These are phyloP conservation scores for Polydesmus complanatus DNA, from an alignment of 2,888 invertebrate species.

Conservation along the genomic window DNA sequence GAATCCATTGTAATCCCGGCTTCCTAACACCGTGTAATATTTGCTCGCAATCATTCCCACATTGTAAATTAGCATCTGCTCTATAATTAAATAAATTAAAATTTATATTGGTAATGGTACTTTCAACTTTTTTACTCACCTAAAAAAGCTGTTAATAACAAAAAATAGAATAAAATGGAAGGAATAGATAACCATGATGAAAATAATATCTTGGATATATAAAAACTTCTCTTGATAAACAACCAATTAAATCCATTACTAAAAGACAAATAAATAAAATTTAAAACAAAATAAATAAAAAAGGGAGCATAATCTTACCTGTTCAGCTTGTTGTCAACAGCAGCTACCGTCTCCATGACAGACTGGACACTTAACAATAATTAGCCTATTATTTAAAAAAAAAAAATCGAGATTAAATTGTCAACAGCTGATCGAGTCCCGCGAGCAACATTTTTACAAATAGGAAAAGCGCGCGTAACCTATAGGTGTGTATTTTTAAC, in stretches of 20 bases:
- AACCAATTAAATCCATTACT: slow-evolving; percentile 7
- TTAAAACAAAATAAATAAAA: no score
- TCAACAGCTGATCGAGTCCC: no score
- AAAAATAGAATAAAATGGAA: slow-evolving; percentile 4
- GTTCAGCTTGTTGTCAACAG: no score
- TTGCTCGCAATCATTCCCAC: slow-evolving; percentile 41
- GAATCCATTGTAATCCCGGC: slow-evolving; percentile 35
- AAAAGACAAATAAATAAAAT: no score
- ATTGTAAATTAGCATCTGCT: slow-evolving; percentile 39
- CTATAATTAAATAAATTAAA: slow-evolving; percentile 26
- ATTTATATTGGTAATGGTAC: background rate
- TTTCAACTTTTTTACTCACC: slow-evolving; percentile 2
- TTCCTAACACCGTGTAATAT: slow-evolving; percentile 39
- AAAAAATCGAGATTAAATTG: no score
- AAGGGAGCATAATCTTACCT: no score
- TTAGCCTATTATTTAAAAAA: no score
- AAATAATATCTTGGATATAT: slow-evolving; percentile 4
- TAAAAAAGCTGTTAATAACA: background rate
- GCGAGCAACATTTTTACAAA: no score
- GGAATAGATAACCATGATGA: slow-evolving; percentile 6
- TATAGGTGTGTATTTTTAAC: no score
- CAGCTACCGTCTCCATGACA: no score
- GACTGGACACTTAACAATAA: no score
- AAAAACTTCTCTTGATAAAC: slow-evolving; percentile 6
- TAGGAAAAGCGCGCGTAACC: no score